Conservation (phyloP, 2,888 invertebrate genomes). For the Spisula subtruncata region DNA sequence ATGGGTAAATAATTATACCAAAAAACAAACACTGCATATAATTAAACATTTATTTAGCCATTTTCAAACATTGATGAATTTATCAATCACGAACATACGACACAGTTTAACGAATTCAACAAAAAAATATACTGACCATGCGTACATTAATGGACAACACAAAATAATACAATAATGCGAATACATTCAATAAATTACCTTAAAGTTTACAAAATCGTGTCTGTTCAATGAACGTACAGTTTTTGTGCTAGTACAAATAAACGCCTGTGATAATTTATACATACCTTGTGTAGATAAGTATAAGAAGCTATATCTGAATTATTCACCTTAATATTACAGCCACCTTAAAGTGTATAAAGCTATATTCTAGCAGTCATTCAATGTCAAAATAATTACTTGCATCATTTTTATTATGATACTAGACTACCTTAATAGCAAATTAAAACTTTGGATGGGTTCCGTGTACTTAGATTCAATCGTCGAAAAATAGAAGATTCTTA, state of each 20-base stretch:
- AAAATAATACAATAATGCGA: background rate
- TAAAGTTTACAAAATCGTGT: background rate
- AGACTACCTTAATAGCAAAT: no score
- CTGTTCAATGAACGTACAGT: background rate
- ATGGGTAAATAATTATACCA: background rate
- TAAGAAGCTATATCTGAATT: background rate
- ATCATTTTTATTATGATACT: no score
- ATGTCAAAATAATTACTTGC: no score
- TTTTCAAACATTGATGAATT: constrained; percentile 19
- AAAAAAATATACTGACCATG: constrained; percentile 23
- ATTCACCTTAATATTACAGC: background rate
- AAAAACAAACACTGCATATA: background rate
- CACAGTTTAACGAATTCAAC: background rate
- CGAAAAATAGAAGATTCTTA: no score
- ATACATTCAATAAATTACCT: background rate
- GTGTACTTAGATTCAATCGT: no score
- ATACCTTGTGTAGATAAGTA: background rate
- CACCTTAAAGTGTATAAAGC: background rate
- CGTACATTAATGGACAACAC: background rate
- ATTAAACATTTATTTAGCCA: constrained; percentile 29
- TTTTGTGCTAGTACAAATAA: background rate
- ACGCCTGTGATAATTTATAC: background rate
- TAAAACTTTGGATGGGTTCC: no score
- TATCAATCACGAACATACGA: constrained; percentile 4
- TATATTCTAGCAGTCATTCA: no score